Conservation (phyloP, 2,113 vertebrate species). For the Rhinogobius similis region DNA sequence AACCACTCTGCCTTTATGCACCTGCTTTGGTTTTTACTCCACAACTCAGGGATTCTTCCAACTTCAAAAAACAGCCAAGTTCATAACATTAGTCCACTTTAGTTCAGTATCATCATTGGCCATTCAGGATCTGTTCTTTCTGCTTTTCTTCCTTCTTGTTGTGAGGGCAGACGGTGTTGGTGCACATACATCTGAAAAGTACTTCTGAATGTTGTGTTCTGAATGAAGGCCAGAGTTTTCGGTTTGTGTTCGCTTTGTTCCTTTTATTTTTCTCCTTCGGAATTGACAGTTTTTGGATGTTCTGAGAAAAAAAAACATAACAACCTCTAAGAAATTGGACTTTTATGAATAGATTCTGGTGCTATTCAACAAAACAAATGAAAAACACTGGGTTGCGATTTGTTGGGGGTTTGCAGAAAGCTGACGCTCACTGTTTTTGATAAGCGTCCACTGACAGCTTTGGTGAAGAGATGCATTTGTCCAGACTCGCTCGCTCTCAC, state of each 20-base stretch:
- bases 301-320: conserved; percentile 10
- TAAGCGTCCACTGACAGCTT: conserved; percentile 65
- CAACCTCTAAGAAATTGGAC: conserved; percentile 16
- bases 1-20: no score
- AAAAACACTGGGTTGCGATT: conserved; percentile 29
- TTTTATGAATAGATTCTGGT: conserved; percentile 19
- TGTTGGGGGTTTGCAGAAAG: conserved; percentile 28
- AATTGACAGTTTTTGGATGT: conserved; percentile 13
- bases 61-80: not conserved
- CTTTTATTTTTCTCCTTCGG: not conserved
- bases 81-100: not conserved
- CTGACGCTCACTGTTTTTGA: conserved; percentile 54
- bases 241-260: not conserved
- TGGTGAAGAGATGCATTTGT: conserved; percentile 51
- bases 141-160: not conserved
- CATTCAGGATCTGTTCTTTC: no score
- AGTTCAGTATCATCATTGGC: not conserved
- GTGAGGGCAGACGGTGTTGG: not conserved
- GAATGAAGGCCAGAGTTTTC: not conserved
- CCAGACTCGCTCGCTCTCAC: conserved; percentile 11
- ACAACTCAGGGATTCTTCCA: not conserved
- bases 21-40: no score
- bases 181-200: not conserved
- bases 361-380: conserved; percentile 27
- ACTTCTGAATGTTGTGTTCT: not conserved